Evolutionary conservation across 1,140 invertebrate species (phyloP), one percentile per base, ranked within the genome.

Genomic region (Camponotus pennsylvanicus): DNA sequence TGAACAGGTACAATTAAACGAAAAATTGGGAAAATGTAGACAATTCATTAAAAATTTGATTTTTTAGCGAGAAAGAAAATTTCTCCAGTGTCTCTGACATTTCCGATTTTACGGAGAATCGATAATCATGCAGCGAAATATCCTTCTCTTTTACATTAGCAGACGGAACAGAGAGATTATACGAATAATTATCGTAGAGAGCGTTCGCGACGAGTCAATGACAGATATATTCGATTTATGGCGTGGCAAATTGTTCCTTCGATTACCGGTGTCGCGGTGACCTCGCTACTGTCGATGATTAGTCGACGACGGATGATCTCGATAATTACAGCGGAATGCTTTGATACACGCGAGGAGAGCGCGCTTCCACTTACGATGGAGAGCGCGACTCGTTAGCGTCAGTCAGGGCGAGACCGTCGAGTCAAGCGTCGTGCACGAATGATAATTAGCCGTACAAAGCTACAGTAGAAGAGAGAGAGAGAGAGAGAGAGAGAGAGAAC

Each of bases 371-470:
- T 90, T 90, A 86, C 79, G 63, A 45, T 0, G 73, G 49, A 86
- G 59, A 73, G 59, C 82, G 76, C 88, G 64, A 90, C 89, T 90
- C 80, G 89, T 90, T 90, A 90, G 76, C 76, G 88, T 78, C 76
- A 27, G 40, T 80, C 78, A 59, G 55, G 69, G 11, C 85, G 49
- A 73, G 66, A 71, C 57, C 75, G 69, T 27, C 21, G 66, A 82
- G 55, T 73, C 69, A 37, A 83, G 42, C 57, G 69, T 78, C 76
- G 77, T 78, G 87, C 88, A 63, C 75, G 80, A 80, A 89, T 85
- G 88, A 85, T 90, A 90, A 90, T 90, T 89, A 89, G 76, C 15
- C 27, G 59, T 66, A 82, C 88, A 90, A 90, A 89, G 84, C 71
- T 55, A 37, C 0, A 40, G 37, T 8, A 45, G 63, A 3, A 55